Conservation (phyloP, 2,888 invertebrate genomes). For the Osmoderma eremita region DNA sequence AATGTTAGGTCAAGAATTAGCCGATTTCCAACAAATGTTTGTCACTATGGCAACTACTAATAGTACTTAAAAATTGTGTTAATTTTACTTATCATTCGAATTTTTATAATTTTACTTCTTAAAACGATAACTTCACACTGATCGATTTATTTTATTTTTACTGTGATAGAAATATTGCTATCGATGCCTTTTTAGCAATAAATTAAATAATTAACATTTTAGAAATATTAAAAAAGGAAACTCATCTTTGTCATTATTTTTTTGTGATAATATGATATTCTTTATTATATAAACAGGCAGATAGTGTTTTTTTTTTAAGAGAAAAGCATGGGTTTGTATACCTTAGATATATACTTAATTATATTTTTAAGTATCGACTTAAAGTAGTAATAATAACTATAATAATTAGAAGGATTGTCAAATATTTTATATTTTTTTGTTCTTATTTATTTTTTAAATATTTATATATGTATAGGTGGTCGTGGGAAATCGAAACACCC, state of each 20-base stretch:
- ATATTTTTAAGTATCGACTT: slow-evolving; percentile 1
- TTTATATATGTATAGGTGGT: too few species aligned
- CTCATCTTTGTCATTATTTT: not conserved
- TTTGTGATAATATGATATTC: slow-evolving; percentile 28
- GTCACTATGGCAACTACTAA: slow-evolving; percentile 64
- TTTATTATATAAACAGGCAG: slow-evolving; percentile 12
- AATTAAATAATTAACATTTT: slow-evolving; percentile 3
- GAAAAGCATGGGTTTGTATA: slow-evolving; percentile 4
- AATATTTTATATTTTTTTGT: slow-evolving; percentile 11
- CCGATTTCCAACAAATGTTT: slow-evolving; percentile 64
- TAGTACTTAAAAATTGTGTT: slow-evolving; percentile 59
- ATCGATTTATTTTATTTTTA: slow-evolving; percentile 20
- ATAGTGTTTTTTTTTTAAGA: not conserved
- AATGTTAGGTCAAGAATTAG: slow-evolving; percentile 62
- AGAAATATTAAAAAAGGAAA: slow-evolving; percentile 10
- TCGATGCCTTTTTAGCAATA: slow-evolving; percentile 32
- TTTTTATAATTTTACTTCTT: not conserved
- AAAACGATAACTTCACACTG: not conserved
- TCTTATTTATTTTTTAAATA: slow-evolving; percentile 19
- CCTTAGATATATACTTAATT: slow-evolving; percentile 7
- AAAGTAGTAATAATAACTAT: slow-evolving; percentile 2
- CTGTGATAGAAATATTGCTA: slow-evolving; percentile 38
- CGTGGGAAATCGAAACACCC: too few species aligned
- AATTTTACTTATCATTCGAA: slow-evolving; percentile 10
- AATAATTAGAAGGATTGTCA: too few species aligned